Conservation (phyloP, 2,113 vertebrate genomes). For the Camelus bactrianus region DNA sequence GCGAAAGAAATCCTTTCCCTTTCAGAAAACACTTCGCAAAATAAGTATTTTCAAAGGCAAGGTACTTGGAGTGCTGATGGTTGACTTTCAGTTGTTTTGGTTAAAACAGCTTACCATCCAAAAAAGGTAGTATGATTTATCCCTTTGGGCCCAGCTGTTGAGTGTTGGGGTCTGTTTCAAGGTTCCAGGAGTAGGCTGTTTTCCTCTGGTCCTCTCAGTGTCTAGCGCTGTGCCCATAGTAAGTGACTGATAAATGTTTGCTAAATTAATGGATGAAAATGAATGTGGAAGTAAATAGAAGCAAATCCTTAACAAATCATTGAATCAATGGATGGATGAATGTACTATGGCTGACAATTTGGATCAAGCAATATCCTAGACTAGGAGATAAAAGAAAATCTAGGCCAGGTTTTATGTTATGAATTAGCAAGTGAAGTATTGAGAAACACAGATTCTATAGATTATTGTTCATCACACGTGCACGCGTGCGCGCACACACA, state of each 20-base stretch:
- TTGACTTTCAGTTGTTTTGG: not conserved
- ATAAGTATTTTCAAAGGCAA: not conserved
- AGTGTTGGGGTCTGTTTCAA: not conserved
- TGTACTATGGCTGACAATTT: not conserved
- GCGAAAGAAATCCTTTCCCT: conserved; percentile 8
- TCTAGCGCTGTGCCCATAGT: not conserved
- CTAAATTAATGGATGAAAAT: conserved; percentile 30
- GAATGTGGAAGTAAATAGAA: not conserved
- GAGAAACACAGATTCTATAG: not conserved
- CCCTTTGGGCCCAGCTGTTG: not conserved
- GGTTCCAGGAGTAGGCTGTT: not conserved
- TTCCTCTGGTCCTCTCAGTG: not conserved
- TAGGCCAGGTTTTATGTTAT: conserved; percentile 1
- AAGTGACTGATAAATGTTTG: not conserved
- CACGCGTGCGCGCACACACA: not conserved
- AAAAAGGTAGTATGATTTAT: not conserved
- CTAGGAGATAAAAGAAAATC: not conserved
- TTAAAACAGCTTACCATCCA: not conserved
- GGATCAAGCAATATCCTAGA: not conserved
- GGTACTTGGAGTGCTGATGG: not conserved
- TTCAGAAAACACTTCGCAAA: not conserved
- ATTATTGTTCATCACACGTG: not conserved
- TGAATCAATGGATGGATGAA: not conserved
- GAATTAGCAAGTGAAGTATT: conserved; percentile 27
- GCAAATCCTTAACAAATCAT: conserved; percentile 42